A percentile compares a stretch with the other conserved stretches of the same genome.
Evolutionary conservation across 2,113 vertebrate species (phyloP).

Genomic region (Bagarius yarrelli): DNA sequence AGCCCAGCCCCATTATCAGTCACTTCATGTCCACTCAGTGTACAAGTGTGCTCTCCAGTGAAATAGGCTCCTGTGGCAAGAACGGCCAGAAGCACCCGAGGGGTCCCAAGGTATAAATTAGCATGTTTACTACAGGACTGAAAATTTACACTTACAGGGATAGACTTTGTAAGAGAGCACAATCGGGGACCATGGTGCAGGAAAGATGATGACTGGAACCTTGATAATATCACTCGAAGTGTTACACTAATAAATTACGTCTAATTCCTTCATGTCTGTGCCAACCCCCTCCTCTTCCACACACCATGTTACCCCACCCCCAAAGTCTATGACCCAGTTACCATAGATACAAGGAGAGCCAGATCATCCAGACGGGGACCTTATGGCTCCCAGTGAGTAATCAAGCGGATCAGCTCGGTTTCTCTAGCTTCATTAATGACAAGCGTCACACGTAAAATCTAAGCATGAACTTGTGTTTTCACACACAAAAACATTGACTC

Average conservation of each 20-base stretch:
- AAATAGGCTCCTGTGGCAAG: constrained; percentile 33
- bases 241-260: constrained; percentile 19
- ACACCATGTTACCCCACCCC: neutral
- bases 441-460: neutral
- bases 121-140: constrained; percentile 23
- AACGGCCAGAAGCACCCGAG: constrained; percentile 36
- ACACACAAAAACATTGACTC: constrained; percentile 56
- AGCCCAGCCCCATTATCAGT: constrained; percentile 49
- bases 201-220: neutral
- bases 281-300: constrained; percentile 25
- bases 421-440: neutral
- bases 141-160: constrained; percentile 21
- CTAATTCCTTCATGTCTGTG: constrained; percentile 28
- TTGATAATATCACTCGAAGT: constrained; percentile 3
- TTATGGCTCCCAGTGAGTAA: constrained; percentile 18
- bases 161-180: neutral
- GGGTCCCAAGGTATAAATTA: neutral
- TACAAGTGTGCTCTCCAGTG: constrained; percentile 41
- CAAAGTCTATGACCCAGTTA: constrained; percentile 66
- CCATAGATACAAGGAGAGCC: constrained; percentile 27
- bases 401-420: neutral
- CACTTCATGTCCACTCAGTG: constrained; percentile 44
- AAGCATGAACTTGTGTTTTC: neutral
- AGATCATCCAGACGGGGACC: constrained; percentile 16
- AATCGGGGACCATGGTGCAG: neutral